Conservation (phyloP, 1,140 invertebrate species). For the Samia ricini region DNA sequence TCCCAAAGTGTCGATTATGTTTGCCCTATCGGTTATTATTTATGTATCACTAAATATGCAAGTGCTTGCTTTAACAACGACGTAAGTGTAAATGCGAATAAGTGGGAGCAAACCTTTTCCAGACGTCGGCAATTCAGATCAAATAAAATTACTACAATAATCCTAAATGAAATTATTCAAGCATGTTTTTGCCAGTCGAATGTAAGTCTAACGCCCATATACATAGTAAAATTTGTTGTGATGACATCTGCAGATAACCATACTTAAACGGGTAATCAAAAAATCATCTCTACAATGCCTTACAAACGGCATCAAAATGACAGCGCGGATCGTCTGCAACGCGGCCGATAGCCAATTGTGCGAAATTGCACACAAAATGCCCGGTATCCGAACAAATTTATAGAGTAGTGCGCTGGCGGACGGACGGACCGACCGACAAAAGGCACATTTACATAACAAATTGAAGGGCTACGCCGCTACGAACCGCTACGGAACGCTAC, state of each 20-base stretch:
- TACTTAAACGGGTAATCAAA: no score
- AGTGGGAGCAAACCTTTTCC: neutral
- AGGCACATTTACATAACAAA: constrained; percentile 64
- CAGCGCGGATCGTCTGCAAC: constrained; percentile 11
- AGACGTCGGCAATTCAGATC: no score
- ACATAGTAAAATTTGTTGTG: no score
- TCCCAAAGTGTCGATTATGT: neutral
- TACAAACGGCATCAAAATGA: constrained; percentile 3
- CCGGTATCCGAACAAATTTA: constrained; percentile 47
- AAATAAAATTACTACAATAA: no score
- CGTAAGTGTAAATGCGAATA: neutral
- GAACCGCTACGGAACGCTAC: constrained; percentile 19
- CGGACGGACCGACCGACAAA: constrained; percentile 46
- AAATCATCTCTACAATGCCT: no score
- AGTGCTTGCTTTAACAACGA: neutral
- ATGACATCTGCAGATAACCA: no score
- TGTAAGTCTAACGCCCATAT: no score
- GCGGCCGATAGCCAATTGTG: constrained; percentile 19
- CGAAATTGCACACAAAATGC: constrained; percentile 43
- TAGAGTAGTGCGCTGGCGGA: constrained; percentile 44
- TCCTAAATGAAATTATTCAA: no score
- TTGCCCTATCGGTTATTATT: constrained; percentile 8
- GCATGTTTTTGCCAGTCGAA: no score
- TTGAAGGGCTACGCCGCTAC: constrained; percentile 47
- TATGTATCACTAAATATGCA: neutral